Conservation (phyloP, 2,888 invertebrate species). For the Sarcophaga rosellei region DNA sequence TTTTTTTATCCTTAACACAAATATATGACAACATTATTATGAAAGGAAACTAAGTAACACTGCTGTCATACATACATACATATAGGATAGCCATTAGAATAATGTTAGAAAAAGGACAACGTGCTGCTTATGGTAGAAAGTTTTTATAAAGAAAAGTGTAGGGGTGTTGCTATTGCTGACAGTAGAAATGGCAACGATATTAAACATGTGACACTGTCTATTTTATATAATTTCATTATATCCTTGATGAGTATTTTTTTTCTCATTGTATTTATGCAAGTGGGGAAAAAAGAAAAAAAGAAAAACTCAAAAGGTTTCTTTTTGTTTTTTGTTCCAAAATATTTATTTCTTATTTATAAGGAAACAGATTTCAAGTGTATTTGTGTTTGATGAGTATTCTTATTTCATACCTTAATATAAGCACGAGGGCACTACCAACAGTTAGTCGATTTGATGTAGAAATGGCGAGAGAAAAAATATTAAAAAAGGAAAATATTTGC, state of each 20-base stretch:
- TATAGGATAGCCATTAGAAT: too few relatives aligned
- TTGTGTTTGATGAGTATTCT: neutral
- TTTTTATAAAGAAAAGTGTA: too few relatives aligned
- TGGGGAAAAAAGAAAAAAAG: too few relatives aligned
- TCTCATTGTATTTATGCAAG: too few relatives aligned
- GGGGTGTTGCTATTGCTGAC: neutral
- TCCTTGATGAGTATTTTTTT: neutral
- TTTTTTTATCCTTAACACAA: neutral
- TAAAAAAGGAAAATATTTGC: too few relatives aligned
- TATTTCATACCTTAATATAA: too few relatives aligned
- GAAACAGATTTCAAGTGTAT: neutral
- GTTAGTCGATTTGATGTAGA: too few relatives aligned
- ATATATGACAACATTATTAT: neutral
- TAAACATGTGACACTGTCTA: conserved; percentile 9
- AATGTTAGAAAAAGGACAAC: neutral
- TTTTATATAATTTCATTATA: conserved; percentile 1
- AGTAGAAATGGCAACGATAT: neutral
- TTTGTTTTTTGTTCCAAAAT: too few relatives aligned
- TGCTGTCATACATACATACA: neutral
- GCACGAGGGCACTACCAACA: too few relatives aligned
- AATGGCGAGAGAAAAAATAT: too few relatives aligned
- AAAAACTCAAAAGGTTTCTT: too few relatives aligned
- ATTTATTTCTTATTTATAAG: too few relatives aligned
- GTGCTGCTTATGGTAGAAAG: neutral
- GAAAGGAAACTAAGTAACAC: neutral